phyloP scores from a whole-genome alignment of 2,888 invertebrate genomes.

The Sesia apiformis region DNA sequence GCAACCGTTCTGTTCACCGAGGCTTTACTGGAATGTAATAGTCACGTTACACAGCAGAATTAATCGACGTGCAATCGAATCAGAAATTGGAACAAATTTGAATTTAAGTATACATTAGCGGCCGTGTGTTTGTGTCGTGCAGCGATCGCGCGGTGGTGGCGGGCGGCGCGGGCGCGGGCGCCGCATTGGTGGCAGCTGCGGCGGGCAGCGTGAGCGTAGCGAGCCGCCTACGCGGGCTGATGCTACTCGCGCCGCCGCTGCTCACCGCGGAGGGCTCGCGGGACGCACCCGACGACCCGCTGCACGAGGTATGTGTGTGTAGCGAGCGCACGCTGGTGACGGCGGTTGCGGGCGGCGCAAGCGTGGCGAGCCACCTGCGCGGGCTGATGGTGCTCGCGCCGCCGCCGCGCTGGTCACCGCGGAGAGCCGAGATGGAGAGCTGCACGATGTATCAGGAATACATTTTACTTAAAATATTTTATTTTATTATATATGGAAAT shows the following conservation, averaged over 20 bases:
- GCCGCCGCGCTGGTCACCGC: slow-evolving; percentile 29
- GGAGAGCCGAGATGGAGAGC: slow-evolving; percentile 65
- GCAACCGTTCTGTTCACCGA: too few species aligned
- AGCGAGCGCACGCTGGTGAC: slow-evolving; percentile 17
- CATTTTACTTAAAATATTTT: too few species aligned
- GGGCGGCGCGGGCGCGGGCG: slow-evolving; percentile 35
- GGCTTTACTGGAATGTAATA: too few species aligned
- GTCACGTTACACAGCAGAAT: too few species aligned
- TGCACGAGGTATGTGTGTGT: slow-evolving; percentile 48
- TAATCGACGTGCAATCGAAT: too few species aligned
- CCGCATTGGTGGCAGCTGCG: slow-evolving; percentile 20
- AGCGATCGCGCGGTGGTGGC: slow-evolving; percentile 20
- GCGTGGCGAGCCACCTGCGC: slow-evolving; percentile 48
- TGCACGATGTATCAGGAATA: slow-evolving; percentile 11
- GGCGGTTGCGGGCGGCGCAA: slow-evolving; percentile 9
- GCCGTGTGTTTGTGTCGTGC: not conserved
- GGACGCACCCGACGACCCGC: slow-evolving; percentile 77
- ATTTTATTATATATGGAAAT: too few species aligned
- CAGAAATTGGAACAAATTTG: too few species aligned
- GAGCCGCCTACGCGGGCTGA: slow-evolving; percentile 52
- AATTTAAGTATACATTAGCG: not conserved
- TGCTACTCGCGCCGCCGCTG: slow-evolving; percentile 81
- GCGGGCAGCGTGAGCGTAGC: slow-evolving; percentile 14
- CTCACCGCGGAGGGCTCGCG: slow-evolving; percentile 78
- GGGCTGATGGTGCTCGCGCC: slow-evolving; percentile 24